Conservation (phyloP, 2,888 invertebrate species). For the Gerosis bhagava region DNA sequence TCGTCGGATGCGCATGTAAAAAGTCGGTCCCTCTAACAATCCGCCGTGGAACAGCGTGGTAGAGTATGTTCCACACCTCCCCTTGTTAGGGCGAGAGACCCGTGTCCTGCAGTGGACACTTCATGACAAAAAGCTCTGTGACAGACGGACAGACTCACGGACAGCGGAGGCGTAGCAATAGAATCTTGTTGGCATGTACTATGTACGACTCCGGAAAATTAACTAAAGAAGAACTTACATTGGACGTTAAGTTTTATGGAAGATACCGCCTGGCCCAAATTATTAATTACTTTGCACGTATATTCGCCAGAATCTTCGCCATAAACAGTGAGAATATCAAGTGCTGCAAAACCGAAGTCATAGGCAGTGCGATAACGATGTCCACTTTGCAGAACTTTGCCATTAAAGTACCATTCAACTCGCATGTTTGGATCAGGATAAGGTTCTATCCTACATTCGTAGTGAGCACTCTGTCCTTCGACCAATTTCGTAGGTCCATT, state of each 20-base stretch:
- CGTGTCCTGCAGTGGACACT: too few species aligned
- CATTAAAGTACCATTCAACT: constrained; percentile 97
- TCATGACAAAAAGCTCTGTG: too few species aligned
- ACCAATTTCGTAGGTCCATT: constrained; percentile 93
- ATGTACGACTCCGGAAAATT: too few species aligned
- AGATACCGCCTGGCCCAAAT: constrained; percentile 91
- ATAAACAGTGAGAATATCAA: constrained; percentile 96
- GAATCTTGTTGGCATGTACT: too few species aligned
- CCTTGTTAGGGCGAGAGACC: too few species aligned
- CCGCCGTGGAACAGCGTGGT: too few species aligned
- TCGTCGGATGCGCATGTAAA: too few species aligned
- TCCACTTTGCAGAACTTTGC: constrained; percentile 92
- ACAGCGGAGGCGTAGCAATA: too few species aligned
- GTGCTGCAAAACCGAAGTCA: constrained; percentile 98
- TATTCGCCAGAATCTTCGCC: constrained; percentile 97
- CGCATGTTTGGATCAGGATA: constrained; percentile 94
- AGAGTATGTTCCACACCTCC: too few species aligned
- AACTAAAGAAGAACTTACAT: too few species aligned
- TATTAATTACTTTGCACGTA: constrained; percentile 93
- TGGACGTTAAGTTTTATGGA: constrained; percentile 91
- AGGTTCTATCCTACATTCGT: constrained; percentile 96
- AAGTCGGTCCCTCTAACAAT: too few species aligned
- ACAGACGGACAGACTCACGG: too few species aligned
- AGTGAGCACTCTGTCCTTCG: constrained; percentile 95
- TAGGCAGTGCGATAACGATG: constrained; percentile 96